phyloP scores from a whole-genome alignment of 2,797 vertebrate species.

The Gobio occitaniae region DNA sequence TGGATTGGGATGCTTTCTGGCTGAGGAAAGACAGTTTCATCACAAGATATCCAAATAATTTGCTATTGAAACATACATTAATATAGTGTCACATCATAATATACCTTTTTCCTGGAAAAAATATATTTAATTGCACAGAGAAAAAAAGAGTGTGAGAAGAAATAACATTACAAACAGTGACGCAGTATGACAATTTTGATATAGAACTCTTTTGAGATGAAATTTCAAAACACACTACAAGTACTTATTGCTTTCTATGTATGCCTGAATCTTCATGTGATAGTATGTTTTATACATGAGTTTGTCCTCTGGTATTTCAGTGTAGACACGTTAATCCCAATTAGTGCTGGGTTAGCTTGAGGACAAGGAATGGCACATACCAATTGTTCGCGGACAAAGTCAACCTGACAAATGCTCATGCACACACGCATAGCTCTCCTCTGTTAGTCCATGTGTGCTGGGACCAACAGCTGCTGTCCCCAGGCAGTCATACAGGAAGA shows the following conservation, averaged over 20 bases:
- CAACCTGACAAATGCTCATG: slow-evolving; percentile 21
- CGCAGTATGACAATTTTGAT: too few relatives aligned
- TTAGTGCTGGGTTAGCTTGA: slow-evolving; percentile 31
- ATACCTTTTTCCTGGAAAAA: too few relatives aligned
- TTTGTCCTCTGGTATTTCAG: slow-evolving; percentile 23
- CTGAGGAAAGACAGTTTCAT: background rate
- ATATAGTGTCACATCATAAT: too few relatives aligned
- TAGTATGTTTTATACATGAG: background rate
- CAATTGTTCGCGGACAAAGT: slow-evolving; percentile 27
- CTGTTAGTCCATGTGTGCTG: slow-evolving; percentile 21
- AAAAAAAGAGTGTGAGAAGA: too few relatives aligned
- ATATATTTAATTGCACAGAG: too few relatives aligned
- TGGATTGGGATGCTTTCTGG: background rate
- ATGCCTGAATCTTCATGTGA: background rate
- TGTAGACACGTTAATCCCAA: slow-evolving; percentile 35
- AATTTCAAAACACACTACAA: background rate
- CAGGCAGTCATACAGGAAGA: slow-evolving; percentile 20
- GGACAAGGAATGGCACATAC: slow-evolving; percentile 35
- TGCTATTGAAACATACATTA: background rate
- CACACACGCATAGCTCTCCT: slow-evolving; percentile 18
- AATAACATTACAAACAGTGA: too few relatives aligned
- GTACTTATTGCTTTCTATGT: background rate
- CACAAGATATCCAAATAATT: background rate
- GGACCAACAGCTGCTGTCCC: slow-evolving; percentile 35
- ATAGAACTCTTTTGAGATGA: too few relatives aligned